These are phyloP conservation scores for Osedax fenrisi DNA, from an alignment of 2,888 invertebrate genomes.

Conservation along the genomic window DNA sequence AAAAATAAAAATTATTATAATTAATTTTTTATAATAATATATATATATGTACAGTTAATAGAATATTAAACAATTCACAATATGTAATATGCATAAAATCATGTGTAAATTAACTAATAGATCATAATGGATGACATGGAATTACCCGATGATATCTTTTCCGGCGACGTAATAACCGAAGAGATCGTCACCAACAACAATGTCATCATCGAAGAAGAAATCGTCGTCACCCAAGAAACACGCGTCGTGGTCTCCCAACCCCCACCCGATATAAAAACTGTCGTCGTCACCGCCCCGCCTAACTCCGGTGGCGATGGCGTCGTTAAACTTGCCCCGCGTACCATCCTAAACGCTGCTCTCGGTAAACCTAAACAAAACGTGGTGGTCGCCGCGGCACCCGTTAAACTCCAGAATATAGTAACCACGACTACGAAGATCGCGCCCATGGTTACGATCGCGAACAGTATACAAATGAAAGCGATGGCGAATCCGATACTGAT, in stretches of 20 bases:
- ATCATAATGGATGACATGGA: neutral
- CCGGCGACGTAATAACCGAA: neutral
- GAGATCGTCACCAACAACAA: neutral
- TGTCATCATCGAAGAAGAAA: neutral
- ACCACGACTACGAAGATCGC: neutral
- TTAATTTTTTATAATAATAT: too few relatives aligned
- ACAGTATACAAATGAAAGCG: neutral
- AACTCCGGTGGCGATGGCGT: neutral
- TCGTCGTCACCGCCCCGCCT: neutral
- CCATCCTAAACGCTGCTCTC: too few relatives aligned
- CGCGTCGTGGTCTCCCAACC: too few relatives aligned
- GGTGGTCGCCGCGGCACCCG: neutral
- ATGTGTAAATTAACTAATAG: too few relatives aligned
- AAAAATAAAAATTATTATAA: too few relatives aligned
- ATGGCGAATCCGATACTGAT: neutral
- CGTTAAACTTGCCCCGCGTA: neutral
- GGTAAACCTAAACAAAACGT: neutral
- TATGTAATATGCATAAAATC: too few relatives aligned
- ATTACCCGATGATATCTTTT: neutral
- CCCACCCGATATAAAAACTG: neutral
- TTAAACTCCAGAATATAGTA: neutral
- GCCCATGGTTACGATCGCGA: neutral
- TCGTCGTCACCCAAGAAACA: too few relatives aligned
- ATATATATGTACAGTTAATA: too few relatives aligned
- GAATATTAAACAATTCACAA: too few relatives aligned